Percentiles rank a stretch among this genome's conserved stretches.
Evolutionary conservation across 2,113 vertebrate genomes (phyloP).

Genomic region (Coptodon bakossiorum): DNA sequence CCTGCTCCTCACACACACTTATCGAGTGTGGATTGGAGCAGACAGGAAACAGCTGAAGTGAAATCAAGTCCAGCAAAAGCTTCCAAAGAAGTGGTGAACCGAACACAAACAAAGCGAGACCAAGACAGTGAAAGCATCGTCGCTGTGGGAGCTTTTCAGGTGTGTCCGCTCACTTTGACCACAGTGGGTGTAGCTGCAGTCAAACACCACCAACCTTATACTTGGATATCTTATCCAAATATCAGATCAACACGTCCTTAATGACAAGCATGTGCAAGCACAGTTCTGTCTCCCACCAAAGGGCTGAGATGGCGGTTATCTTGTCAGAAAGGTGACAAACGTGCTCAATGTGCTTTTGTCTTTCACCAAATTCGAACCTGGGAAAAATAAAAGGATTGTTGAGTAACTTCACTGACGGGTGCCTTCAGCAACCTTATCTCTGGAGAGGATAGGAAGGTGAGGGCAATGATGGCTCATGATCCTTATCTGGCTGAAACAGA

Average conservation of each 20-base stretch:
- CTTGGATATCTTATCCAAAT: not conserved
- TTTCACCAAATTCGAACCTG: not conserved
- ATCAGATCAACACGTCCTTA: not conserved
- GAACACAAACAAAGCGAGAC: not conserved
- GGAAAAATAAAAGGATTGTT: conserved; percentile 1
- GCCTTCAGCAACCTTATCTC: conserved; percentile 16
- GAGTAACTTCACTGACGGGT: not conserved
- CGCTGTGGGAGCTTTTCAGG: not conserved
- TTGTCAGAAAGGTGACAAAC: conserved; percentile 26
- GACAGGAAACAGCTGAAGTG: not conserved
- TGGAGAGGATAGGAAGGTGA: conserved; percentile 34
- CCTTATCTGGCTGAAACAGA: conserved; percentile 25
- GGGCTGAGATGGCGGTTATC: conserved; percentile 25
- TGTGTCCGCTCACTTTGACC: not conserved
- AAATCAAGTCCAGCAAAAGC: not conserved
- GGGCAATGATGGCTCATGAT: conserved; percentile 24
- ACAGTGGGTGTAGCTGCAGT: not conserved
- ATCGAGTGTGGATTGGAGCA: not conserved
- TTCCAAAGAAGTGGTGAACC: fast-evolving
- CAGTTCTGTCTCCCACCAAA: not conserved
- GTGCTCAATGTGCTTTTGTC: conserved; percentile 1
- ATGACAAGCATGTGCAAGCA: not conserved
- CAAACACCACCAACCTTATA: not conserved
- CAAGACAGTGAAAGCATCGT: not conserved
- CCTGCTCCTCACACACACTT: not conserved